A percentile compares a stretch with the other conserved stretches of the same genome.
Conservation (phyloP, 2,113 vertebrate genomes). For the Amblyopsis rosae region DNA sequence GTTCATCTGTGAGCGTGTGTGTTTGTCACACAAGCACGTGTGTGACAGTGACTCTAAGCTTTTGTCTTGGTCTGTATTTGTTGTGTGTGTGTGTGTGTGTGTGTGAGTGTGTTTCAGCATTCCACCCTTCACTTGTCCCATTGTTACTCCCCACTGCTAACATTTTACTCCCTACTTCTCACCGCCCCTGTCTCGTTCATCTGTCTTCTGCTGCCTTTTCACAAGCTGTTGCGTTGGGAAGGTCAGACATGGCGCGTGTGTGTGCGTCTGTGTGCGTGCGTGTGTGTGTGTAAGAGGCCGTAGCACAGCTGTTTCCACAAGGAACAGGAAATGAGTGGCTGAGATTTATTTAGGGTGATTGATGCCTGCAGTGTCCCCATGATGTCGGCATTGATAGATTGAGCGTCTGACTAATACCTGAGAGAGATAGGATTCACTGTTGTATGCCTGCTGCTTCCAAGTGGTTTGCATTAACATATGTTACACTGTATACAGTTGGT, state of each 20-base stretch:
- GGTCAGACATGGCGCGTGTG: slow-evolving; percentile 4
- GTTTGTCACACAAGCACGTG: background rate
- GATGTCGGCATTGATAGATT: no score
- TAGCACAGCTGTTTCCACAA: background rate
- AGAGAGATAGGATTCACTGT: no score
- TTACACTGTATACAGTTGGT: background rate
- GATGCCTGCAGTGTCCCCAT: no score
- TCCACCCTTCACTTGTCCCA: slow-evolving; percentile 4
- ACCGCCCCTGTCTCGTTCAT: background rate
- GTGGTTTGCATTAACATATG: slow-evolving; percentile 11
- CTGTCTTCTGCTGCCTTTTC: background rate
- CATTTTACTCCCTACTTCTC: background rate
- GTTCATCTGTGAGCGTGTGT: slow-evolving; percentile 10
- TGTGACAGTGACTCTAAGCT: no score
- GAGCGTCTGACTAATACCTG: no score
- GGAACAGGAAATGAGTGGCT: slow-evolving; percentile 35
- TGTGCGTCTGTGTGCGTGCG: no score
- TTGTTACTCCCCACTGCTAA: slow-evolving; percentile 10
- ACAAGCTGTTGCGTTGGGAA: slow-evolving; percentile 2
- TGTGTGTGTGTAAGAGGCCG: background rate
- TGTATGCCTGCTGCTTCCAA: background rate
- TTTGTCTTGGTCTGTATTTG: no score
- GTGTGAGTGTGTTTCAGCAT: no score
- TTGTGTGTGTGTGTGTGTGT: slow-evolving; percentile 4
- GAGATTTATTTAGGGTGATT: background rate